Evolutionary conservation across 2,888 invertebrate species (phyloP), one percentile per base, ranked within the genome.

Genomic region (Acronicta aceris): DNA sequence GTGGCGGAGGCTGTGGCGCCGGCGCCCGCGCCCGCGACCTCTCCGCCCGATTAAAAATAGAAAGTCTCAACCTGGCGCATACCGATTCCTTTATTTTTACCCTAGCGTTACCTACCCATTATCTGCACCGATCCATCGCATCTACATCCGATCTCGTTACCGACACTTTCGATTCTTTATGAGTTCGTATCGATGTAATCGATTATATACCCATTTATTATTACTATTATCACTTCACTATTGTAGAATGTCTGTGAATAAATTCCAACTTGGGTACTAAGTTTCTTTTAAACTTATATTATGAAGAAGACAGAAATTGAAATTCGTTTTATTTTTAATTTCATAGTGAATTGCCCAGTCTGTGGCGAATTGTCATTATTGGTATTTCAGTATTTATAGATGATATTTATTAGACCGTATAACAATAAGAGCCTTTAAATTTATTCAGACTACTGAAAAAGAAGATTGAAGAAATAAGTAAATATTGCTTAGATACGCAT

Each of bases 21-120:
- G 87, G 91, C 92, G 84, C 83, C 82, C 79, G 86, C 87, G 84
- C 84, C 87, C 85, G 86, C 89, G 88, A 89, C 93, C 92, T 91
- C 89, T 88, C 89, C 89, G 84, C 89, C 88, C 87, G 88, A 89
- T 88, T 91, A 93, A 93, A 94, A 94, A 94, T 94, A 94, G 94
- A 94, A 94, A 94, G 94, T 90, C 85, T 82, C 81, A 91, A 91
- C 89, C 89, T 81, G 88, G 83, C 85, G 86, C 88, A 87, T 85
- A 86, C 84, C 76, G 72, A 87, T 83, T 90, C 90, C 90, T 91
- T 92, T 92, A 90, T 89, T 91, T 92, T 92, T 90, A 90, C 89
- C 93, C 91, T 86, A 74, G 79, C 80, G 81, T 84, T 86, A 89
- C 85, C 83, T 81, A 81, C 82, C 84, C 82, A 89, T 89, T 91